phyloP scores from a whole-genome alignment of 2,113 vertebrate genomes.

The Tichodroma muraria region DNA sequence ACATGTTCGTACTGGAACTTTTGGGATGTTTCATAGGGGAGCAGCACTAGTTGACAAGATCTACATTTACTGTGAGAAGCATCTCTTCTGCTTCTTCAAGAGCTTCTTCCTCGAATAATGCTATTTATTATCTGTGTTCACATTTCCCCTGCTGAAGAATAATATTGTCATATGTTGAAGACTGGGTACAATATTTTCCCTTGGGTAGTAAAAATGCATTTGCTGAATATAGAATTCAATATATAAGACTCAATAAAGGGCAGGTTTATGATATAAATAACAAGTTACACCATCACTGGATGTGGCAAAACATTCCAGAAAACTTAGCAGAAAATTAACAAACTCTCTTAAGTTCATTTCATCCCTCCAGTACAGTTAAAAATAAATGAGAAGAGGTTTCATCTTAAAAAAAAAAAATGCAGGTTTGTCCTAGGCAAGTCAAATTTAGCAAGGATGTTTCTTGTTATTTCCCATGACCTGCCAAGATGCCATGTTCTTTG shows the following conservation, averaged over 20 bases:
- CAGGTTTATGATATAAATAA: background rate
- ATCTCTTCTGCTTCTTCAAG: background rate
- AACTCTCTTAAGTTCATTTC: background rate
- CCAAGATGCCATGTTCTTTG: background rate
- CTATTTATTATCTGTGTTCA: background rate
- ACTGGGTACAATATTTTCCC: background rate
- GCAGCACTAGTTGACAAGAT: background rate
- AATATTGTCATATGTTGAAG: background rate
- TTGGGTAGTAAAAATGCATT: background rate
- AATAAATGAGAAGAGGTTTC: background rate
- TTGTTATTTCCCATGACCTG: background rate
- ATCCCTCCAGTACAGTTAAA: background rate
- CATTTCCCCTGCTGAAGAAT: background rate
- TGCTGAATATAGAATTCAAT: background rate
- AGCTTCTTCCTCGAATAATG: background rate
- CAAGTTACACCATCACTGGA: background rate
- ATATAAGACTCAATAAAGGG: background rate
- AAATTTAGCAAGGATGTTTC: background rate
- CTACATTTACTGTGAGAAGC: background rate
- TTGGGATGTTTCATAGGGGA: background rate
- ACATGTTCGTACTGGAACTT: rapidly evolving
- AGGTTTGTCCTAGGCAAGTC: background rate
- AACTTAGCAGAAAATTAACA: background rate
- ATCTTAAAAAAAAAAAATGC: background rate
- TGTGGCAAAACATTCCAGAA: background rate